Percentiles rank a stretch among this genome's conserved stretches.
These are phyloP conservation scores for Pterocles gutturalis DNA, from an alignment of 2,113 vertebrate species.

Conservation along the genomic window DNA sequence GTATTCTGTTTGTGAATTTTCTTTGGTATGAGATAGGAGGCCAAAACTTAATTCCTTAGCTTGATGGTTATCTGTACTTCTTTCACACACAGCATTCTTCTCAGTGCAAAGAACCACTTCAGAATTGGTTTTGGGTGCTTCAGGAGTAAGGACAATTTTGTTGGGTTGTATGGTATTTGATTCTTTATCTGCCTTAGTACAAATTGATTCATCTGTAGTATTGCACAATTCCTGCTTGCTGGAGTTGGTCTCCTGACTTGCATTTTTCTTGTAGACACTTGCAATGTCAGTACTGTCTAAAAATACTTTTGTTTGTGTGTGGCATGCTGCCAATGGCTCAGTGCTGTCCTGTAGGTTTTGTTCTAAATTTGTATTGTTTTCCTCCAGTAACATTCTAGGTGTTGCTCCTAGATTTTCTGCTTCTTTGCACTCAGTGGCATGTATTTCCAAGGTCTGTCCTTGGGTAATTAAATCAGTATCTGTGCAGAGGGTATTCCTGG, in stretches of 20 bases:
- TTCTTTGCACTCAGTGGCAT: constrained; percentile 51
- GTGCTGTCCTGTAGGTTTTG: neutral
- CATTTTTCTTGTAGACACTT: constrained; percentile 20
- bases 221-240: neutral
- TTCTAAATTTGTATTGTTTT: constrained; percentile 39
- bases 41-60: constrained; percentile 40
- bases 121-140: constrained; percentile 16
- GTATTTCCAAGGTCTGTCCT: constrained; percentile 21
- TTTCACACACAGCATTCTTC: constrained; percentile 32
- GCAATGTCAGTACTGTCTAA: constrained; percentile 28
- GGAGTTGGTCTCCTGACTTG: neutral
- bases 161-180: neutral
- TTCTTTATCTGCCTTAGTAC: constrained; percentile 18
- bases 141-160: constrained; percentile 18
- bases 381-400: neutral
- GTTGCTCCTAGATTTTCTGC: constrained; percentile 33
- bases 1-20: constrained; percentile 39
- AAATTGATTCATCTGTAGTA: constrained; percentile 7
- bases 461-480: constrained; percentile 54
- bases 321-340: neutral
- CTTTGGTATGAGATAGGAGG: constrained; percentile 1
- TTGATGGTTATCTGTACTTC: constrained; percentile 25
- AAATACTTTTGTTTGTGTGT: constrained; percentile 3
- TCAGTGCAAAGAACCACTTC: constrained; percentile 18
- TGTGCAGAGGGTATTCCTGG: constrained; percentile 60